Evolutionary conservation across 2,888 invertebrate species (phyloP).

Genomic region (Alloplasta piceator): DNA sequence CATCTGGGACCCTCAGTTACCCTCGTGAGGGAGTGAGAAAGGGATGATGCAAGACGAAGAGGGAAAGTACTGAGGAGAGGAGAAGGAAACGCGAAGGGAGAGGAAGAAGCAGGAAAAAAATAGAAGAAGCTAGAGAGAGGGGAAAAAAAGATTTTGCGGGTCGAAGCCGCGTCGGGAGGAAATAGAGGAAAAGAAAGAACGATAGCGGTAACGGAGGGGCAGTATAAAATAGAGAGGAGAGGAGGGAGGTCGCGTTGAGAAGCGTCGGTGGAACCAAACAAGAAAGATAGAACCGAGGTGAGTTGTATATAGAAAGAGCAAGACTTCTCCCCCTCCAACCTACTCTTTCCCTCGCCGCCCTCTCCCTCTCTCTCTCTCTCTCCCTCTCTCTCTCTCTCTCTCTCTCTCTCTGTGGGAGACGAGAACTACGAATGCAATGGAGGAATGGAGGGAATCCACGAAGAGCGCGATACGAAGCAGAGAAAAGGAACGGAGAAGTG

Average conservation of each 20-base stretch:
- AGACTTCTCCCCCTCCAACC: constrained; percentile 27
- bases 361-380: too few species aligned
- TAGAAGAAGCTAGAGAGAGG: constrained; percentile 59
- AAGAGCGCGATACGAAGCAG: constrained; percentile 19
- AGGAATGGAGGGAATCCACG: constrained; percentile 10
- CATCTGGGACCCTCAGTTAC: constrained; percentile 67
- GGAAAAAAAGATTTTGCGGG: constrained; percentile 65
- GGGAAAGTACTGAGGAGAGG: background rate
- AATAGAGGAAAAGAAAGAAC: constrained; percentile 50
- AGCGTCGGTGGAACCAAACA: constrained; percentile 44
- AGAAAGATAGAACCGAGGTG: constrained; percentile 45
- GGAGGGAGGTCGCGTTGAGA: constrained; percentile 12
- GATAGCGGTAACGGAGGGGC: constrained; percentile 31
- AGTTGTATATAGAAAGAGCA: constrained; percentile 5
- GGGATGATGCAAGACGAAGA: constrained; percentile 30
- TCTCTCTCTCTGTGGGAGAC: constrained; percentile 21
- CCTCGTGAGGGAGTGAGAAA: constrained; percentile 63
- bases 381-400: background rate
- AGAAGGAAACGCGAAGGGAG: background rate
- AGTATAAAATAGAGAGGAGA: constrained; percentile 11
- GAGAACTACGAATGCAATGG: background rate
- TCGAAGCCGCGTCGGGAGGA: constrained; percentile 62
- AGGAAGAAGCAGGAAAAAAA: constrained; percentile 59
- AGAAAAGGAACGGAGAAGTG: constrained; percentile 24
- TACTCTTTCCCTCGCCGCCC: too few species aligned